Evolutionary conservation across 2,113 vertebrate genomes (phyloP), one percentile per base, ranked within the genome.

Genomic region (Tyto alba): DNA sequence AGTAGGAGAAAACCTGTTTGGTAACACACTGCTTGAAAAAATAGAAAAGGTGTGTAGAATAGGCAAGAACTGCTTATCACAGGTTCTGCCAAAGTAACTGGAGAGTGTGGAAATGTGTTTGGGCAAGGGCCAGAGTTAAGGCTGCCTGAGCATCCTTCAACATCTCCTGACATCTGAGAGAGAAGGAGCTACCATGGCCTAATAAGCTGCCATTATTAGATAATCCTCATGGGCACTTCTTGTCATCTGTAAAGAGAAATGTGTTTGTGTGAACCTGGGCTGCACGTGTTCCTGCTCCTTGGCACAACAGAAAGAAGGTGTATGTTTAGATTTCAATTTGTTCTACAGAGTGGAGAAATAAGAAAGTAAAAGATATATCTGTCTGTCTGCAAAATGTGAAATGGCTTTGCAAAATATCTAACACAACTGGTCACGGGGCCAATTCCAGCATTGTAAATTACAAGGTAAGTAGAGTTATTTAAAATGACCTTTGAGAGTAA

Each of bases 401-500:
- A 38, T 19, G 27, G 69, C 47, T 81, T 71, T 78, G 77, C 63
- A n/a, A 91, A 91, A 87, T 9, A 16, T 78, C 14, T 36, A 9
- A 47, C 26, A 25, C 32, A 48, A 5, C 29, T 32, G 52, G 47
- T 66, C 63, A 47, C 0, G 0, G 45, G 67, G 75, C 63, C 72
- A 69, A 53, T 38, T 62, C 79, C 3, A 1, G 47, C 50, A 63
- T 16, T 77, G 86, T 86, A 93, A 86, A 86, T 45, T 26, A 48
- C 6, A 1, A 73, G 32, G 41, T 57, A 63, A 59, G 63, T 67
- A 55, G 17, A 55, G 68, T 90, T 88, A 92, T 74, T 95, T 80
- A 53, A 93, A 80, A 59, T 27, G 72, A 90, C 88, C 91, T 95
- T 93, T 84, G 83, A 80, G 60, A 92, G 50, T 29, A 80, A 88